Conservation (phyloP, 2,888 invertebrate genomes). For the Apamea crenata region DNA sequence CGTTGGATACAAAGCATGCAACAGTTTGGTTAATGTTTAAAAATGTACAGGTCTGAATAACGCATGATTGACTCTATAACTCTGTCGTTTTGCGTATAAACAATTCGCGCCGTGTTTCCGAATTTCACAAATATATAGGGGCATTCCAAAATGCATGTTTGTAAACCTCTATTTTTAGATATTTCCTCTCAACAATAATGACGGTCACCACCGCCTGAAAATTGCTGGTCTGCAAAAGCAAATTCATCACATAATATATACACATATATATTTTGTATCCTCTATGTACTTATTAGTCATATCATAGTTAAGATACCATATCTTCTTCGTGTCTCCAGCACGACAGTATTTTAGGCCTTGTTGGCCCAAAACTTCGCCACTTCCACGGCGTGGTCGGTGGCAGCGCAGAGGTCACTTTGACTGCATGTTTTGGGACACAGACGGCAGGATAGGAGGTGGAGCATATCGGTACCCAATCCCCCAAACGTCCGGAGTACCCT, state of each 20-base stretch:
- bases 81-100: slow-evolving; percentile 7
- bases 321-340: no score
- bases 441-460: no score
- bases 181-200: no score
- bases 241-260: not conserved
- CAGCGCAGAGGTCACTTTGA: no score
- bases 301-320: not conserved
- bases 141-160: not conserved
- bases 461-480: no score
- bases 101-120: slow-evolving; percentile 3
- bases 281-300: not conserved
- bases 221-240: no score
- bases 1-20: not conserved
- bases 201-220: no score
- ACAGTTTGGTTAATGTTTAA: slow-evolving; percentile 28
- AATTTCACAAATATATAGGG: not conserved
- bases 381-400: no score
- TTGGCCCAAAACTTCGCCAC: no score
- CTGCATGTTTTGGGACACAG: no score
- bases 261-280: not conserved
- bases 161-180: not conserved
- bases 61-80: slow-evolving; percentile 11
- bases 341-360: no score
- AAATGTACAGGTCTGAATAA: slow-evolving; percentile 29
- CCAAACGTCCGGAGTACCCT: no score